phyloP scores from a whole-genome alignment of 2,888 invertebrate species.

The Notodonta ziczac region DNA sequence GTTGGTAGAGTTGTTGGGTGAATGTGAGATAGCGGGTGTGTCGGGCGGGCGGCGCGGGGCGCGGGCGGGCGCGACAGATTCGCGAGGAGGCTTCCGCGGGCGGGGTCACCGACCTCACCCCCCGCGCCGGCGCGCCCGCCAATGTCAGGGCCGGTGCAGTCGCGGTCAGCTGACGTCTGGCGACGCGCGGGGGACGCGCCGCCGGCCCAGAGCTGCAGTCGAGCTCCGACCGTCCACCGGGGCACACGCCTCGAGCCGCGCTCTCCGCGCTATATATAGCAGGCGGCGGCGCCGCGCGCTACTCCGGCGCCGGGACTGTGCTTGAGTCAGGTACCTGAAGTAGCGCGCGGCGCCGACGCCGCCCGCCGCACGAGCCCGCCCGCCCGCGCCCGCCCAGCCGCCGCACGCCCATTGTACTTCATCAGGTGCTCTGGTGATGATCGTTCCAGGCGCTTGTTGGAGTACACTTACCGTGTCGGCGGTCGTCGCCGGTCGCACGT shows the following conservation, averaged over 20 bases:
- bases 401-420: conserved; percentile 99
- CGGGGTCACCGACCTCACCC: conserved; percentile 78
- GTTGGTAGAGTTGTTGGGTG: conserved; percentile 39
- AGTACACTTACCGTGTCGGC: conserved; percentile 98
- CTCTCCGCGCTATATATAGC: conserved; percentile 68
- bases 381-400: conserved; percentile 71
- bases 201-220: conserved; percentile 74
- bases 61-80: conserved; percentile 54
- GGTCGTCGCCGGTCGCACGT: conserved; percentile 67
- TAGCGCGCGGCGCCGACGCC: conserved; percentile 95
- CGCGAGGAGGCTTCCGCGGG: conserved; percentile 81
- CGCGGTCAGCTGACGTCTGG: conserved; percentile 84
- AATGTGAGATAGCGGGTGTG: conserved; percentile 55
- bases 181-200: conserved; percentile 78
- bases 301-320: conserved; percentile 95
- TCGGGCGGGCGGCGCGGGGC: conserved; percentile 39
- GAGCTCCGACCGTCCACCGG: conserved; percentile 65
- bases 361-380: conserved; percentile 29
- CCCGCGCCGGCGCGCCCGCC: conserved; percentile 77
- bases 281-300: conserved; percentile 88
- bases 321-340: conserved; percentile 99
- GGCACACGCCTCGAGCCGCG: conserved; percentile 61
- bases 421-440: conserved; percentile 99
- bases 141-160: conserved; percentile 85
- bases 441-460: conserved; percentile 98